Base-by-base conservation (phyloP, 2,888 invertebrate genomes). In the Leucophora obtusa region DNA sequence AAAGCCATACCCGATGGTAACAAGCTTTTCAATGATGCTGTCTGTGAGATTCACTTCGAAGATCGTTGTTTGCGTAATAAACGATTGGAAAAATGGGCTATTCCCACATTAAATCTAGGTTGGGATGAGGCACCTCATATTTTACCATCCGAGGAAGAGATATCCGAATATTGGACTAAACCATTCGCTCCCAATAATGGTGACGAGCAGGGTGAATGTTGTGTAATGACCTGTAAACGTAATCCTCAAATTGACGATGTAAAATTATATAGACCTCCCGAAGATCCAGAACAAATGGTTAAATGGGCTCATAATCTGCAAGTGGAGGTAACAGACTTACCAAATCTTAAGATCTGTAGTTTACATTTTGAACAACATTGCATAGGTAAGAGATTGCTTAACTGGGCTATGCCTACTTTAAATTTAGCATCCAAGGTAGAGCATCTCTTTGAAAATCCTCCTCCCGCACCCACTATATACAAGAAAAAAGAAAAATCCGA, bases 241-340 rank as follows among this genome's bases (percentile, higher is more conserved):
- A 87, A 88, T 84, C 89, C 89, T 5, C 87, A 87, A 72, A 84
- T 87, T 8, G 88, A 88, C 56, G 89, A 88, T 70, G 85, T 88
- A 0, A 87, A 88, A 68, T 79, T 88, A 0, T 88, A 89, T 72
- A 83, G 88, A 0, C 84, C 87, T 17, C 88, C 88, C 0, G 88
- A 88, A 66, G 89, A 89, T 60, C 77, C 86, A 0, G 84, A 86
- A 10, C 83, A 87, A 73, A 80, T 88, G 24, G 84, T 85, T 21
- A 88, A 89, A 63, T 88, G 88, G 88, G 86, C 88, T 0, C 88
- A 88, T 54, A 88, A 88, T 82, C 81, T 88, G 17, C 85, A 87
- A 66, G 35, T 85, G 9, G 88, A 88, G 59, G 83, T 83, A 0
- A 79, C 76, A 0, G 74, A 85, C 14, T 70, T 87, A 47, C 63